Evolutionary conservation across 2,888 invertebrate species (phyloP).

Genomic region (Microchrysa polita): DNA sequence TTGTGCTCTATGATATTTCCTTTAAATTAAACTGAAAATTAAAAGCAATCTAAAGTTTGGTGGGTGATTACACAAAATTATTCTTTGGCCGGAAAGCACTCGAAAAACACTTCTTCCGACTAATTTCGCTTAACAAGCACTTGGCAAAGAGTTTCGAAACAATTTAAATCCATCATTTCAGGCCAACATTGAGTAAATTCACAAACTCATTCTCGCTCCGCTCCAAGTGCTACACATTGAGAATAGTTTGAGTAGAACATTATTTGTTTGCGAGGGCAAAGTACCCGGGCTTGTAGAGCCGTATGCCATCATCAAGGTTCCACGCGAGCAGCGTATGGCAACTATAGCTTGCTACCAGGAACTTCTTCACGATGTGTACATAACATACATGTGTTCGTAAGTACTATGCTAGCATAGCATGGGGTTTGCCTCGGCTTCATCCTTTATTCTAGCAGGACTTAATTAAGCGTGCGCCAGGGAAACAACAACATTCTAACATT

Average conservation of each 20-base stretch:
- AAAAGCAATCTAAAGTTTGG: conserved; percentile 38
- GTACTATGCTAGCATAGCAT: too few relatives aligned
- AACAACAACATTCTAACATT: too few relatives aligned
- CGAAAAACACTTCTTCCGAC: conserved; percentile 44
- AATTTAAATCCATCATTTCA: conserved; percentile 48
- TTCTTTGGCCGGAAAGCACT: conserved; percentile 22
- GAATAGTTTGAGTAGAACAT: conserved; percentile 4
- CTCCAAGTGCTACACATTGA: conserved; percentile 6
- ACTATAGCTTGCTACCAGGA: too few relatives aligned
- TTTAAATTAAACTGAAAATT: conserved; percentile 42
- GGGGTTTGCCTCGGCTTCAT: too few relatives aligned
- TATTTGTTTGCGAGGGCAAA: too few relatives aligned
- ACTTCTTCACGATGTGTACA: too few relatives aligned
- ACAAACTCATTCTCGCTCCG: background rate
- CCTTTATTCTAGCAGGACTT: too few relatives aligned
- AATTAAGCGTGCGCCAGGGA: too few relatives aligned
- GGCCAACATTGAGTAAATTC: conserved; percentile 34
- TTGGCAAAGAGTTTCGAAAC: conserved; percentile 48
- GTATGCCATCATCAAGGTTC: too few relatives aligned
- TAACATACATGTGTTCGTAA: too few relatives aligned
- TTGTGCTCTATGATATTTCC: conserved; percentile 6
- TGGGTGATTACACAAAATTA: conserved; percentile 29
- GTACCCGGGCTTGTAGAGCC: too few relatives aligned
- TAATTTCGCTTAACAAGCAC: conserved; percentile 48
- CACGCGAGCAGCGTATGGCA: too few relatives aligned